A percentile compares a stretch with the other conserved stretches of the same genome.
These are phyloP conservation scores for Cirrhinus mrigala DNA, from an alignment of 2,797 vertebrate species.

Conservation along the genomic window DNA sequence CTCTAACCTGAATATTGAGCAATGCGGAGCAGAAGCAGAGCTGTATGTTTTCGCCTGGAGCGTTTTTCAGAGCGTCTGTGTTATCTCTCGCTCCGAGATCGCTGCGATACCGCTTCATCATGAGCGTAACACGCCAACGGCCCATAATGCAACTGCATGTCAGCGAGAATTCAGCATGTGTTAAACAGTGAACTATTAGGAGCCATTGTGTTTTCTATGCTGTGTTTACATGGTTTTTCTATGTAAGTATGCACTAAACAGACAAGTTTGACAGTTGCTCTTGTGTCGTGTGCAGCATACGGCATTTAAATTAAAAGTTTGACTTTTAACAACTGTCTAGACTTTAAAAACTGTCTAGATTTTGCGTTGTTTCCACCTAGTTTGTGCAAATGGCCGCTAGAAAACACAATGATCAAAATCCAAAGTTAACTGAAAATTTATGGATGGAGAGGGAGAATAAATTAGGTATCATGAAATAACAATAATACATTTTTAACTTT, in stretches of 20 bases:
- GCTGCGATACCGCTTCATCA: neutral
- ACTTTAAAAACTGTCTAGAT: too few species aligned
- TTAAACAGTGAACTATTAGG: neutral
- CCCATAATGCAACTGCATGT: conserved; percentile 25
- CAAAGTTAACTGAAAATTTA: neutral
- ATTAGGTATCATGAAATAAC: neutral
- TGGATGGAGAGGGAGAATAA: neutral
- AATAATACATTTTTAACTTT: too few species aligned
- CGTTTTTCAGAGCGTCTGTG: neutral
- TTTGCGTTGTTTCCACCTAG: too few species aligned
- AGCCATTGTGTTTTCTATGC: neutral
- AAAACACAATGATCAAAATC: neutral
- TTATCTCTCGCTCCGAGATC: conserved; percentile 5
- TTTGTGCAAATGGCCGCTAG: neutral
- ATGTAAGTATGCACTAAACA: neutral
- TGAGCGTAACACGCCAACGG: neutral
- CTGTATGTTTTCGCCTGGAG: conserved; percentile 18
- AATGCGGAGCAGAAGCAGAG: conserved; percentile 4
- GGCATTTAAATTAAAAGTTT: neutral
- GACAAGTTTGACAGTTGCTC: neutral
- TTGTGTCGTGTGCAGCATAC: too few species aligned
- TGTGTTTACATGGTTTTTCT: neutral
- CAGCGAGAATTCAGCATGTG: conserved; percentile 1
- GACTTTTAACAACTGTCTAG: neutral
- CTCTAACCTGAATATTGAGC: conserved; percentile 5